A percentile compares a stretch with the other conserved stretches of the same genome.
Conservation (phyloP, 1,140 invertebrate species). For the Ephestia elutella region DNA sequence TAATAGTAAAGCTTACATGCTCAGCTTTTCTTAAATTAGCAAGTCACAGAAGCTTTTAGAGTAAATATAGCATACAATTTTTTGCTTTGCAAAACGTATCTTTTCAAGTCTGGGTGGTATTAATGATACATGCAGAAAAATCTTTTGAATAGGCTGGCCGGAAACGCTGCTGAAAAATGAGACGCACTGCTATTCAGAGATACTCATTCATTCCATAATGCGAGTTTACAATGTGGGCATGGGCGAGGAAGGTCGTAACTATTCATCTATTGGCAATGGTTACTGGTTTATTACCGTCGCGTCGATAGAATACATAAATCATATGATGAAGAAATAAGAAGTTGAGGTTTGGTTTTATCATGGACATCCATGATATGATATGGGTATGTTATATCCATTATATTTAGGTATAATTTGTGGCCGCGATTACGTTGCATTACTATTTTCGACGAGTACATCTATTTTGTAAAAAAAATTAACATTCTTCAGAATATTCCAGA, state of each 20-base stretch:
- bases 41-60: constrained; percentile 18
- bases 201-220: constrained; percentile 42
- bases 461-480: no score
- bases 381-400: no score
- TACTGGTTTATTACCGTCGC: constrained; percentile 16
- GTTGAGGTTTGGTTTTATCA: no score
- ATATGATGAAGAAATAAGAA: constrained; percentile 12
- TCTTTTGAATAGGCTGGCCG: constrained; percentile 17
- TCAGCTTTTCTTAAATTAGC: constrained; percentile 13
- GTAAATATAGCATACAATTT: background rate
- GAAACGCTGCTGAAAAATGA: constrained; percentile 42
- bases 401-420: no score
- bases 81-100: background rate
- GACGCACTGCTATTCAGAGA: constrained; percentile 36
- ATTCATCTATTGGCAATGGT: constrained; percentile 42
- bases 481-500: no score
- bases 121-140: constrained; percentile 17
- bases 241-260: constrained; percentile 56
- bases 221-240: constrained; percentile 51
- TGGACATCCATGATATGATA: no score
- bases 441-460: no score
- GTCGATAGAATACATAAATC: constrained; percentile 12
- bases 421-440: no score
- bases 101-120: background rate
- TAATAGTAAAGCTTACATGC: background rate